Base-by-base conservation (phyloP, 2,113 vertebrate species). In the Oncorhynchus masou region DNA sequence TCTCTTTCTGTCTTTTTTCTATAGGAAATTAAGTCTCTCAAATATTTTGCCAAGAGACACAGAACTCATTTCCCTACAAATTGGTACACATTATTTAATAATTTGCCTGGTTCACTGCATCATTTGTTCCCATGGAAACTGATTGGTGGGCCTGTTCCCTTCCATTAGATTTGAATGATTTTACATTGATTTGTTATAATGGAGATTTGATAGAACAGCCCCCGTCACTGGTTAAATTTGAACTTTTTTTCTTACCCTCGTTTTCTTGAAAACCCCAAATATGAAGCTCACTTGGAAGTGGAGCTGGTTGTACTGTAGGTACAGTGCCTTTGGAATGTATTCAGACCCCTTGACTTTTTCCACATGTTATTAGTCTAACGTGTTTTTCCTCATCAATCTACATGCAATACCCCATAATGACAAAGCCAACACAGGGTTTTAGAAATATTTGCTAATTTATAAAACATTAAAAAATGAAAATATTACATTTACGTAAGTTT, bases 41-140 rank as follows among this genome's bases (percentile, higher is more conserved):
- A 72, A 69, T 71, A 45, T 74, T 73, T 64, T 74, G 73, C 75
- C 76, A 45, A 11, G 70, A 80, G 66, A 77, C 72, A 71, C 49
- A 45, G 69, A 54, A 74, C 73, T 76, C 11, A 81, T 84, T 82
- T 82, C 67, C 48, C 67, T 78, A 54, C 71, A 81, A 72, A 79
- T 80, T 80, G 51, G 39, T 79, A 59, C 48, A 74, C 64, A 77
- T 83, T 83, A 84, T 76, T 79, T 71, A 77, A 83, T 83, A 70
- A 77, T 81, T 78, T 76, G 60, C 62, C 71, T 51, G 19, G 65
- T 73, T 45, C 69, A 71, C 66, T 51, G 76, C 78, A 81, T 82
- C 67, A 81, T 85, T 81, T 81, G 68, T 85, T 80, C 69, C 85
- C 72, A 80, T 74, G 76, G 78, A 71, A 82, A 84, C 80, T 31